A percentile compares a stretch with the other conserved stretches of the same genome.
Conservation (phyloP, 37 sponge, comb jelly and placozoan species). For the Spongia lamella region DNA sequence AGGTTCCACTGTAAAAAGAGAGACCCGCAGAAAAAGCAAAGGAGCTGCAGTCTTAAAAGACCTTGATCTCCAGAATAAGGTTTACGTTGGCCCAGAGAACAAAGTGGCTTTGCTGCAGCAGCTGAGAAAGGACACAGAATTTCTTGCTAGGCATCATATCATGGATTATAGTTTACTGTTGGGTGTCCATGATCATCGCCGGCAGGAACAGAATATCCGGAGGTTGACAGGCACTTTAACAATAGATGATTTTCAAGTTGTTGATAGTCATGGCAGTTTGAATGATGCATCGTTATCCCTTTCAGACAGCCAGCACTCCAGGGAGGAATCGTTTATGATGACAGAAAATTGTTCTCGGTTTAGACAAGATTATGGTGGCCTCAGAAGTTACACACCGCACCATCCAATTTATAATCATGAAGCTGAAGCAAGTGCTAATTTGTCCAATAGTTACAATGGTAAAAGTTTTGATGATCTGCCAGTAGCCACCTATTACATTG, state of each 20-base stretch:
- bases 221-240: no score
- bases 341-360: conserved; percentile 36
- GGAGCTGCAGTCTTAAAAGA: conserved; percentile 70
- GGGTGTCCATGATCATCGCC: conserved; percentile 63
- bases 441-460: conserved; percentile 3
- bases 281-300: no score
- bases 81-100: conserved; percentile 61
- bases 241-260: no score
- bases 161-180: conserved; percentile 94
- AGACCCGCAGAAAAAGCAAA: conserved; percentile 32
- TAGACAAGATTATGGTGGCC: conserved; percentile 67
- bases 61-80: conserved; percentile 63
- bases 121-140: conserved; percentile 61
- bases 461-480: neutral
- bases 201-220: no score
- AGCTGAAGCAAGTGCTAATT: neutral
- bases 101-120: conserved; percentile 76
- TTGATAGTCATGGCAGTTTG: no score
- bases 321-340: no score
- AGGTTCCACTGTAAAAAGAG: conserved; percentile 76
- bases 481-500: conserved; percentile 75
- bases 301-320: no score
- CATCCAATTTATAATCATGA: conserved; percentile 35
- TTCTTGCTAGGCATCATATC: conserved; percentile 53
- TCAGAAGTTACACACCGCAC: conserved; percentile 44